Percentiles rank a stretch among this genome's conserved stretches.
These are phyloP conservation scores for Plagiodera versicolora DNA, from an alignment of 2,888 invertebrate genomes.

Conservation along the genomic window DNA sequence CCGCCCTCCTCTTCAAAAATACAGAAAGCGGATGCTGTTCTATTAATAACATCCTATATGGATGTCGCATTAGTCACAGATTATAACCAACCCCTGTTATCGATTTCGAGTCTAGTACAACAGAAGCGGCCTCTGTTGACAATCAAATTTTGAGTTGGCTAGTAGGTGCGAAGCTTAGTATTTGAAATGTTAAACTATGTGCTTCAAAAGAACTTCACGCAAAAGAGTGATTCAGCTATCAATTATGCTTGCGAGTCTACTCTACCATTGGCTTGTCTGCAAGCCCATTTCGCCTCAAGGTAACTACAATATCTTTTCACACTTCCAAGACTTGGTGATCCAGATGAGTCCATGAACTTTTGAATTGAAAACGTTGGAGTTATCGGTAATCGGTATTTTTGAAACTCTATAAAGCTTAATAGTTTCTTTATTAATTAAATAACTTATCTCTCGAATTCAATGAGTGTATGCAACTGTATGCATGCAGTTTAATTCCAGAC, in stretches of 20 bases:
- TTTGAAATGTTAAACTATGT: slow-evolving; percentile 38
- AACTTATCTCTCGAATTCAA: too few species aligned
- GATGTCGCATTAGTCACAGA: slow-evolving; percentile 21
- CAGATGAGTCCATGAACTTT: too few species aligned
- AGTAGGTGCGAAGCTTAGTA: background rate
- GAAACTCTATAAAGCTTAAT: too few species aligned
- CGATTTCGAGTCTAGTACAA: slow-evolving; percentile 23
- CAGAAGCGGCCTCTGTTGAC: slow-evolving; percentile 1
- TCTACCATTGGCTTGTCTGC: slow-evolving; percentile 38
- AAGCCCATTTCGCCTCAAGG: slow-evolving; percentile 34
- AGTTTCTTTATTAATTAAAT: too few species aligned
- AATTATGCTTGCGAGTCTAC: slow-evolving; percentile 28
- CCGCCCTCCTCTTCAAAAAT: background rate
- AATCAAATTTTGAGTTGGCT: slow-evolving; percentile 16
- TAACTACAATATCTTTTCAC: slow-evolving; percentile 7
- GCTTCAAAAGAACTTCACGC: slow-evolving; percentile 37
- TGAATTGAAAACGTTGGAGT: too few species aligned
- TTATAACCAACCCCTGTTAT: slow-evolving; percentile 23
- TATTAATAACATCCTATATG: slow-evolving; percentile 30
- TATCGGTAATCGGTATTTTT: too few species aligned
- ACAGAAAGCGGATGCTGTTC: slow-evolving; percentile 15
- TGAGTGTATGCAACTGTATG: too few species aligned
- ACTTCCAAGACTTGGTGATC: too few species aligned
- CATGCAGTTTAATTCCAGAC: too few species aligned
- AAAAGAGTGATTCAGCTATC: slow-evolving; percentile 32